Evolutionary conservation across 1,140 invertebrate species (phyloP).

Genomic region (Lasioglossum baleicum): DNA sequence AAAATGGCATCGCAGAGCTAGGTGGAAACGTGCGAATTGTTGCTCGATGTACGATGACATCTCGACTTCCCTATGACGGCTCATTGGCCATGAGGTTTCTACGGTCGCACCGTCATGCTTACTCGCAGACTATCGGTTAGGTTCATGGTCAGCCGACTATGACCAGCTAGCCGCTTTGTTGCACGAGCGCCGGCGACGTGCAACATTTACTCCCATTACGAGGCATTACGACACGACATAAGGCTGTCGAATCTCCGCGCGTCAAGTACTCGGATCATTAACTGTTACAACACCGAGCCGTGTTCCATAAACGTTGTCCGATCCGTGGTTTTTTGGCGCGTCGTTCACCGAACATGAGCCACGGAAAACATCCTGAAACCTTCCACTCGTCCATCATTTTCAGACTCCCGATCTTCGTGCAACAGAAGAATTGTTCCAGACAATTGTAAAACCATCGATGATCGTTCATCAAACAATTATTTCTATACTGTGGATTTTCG

Average conservation of each 20-base stretch:
- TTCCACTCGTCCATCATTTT: too few relatives aligned
- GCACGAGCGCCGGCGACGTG: neutral
- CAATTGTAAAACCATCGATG: too few relatives aligned
- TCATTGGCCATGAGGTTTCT: constrained; percentile 31
- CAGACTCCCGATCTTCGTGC: too few relatives aligned
- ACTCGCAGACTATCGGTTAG: constrained; percentile 12
- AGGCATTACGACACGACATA: neutral
- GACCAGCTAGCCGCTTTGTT: constrained; percentile 1
- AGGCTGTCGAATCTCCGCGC: neutral
- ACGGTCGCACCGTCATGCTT: constrained; percentile 27
- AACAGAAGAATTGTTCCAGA: too few relatives aligned
- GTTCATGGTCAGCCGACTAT: constrained; percentile 10
- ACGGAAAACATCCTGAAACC: too few relatives aligned
- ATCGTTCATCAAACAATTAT: too few relatives aligned
- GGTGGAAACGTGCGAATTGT: neutral
- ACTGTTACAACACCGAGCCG: too few relatives aligned
- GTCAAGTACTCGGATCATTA: neutral
- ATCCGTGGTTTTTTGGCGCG: too few relatives aligned
- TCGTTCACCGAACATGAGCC: too few relatives aligned
- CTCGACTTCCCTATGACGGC: constrained; percentile 5
- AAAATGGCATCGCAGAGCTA: too few relatives aligned
- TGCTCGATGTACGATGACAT: neutral
- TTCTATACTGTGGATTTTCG: too few relatives aligned
- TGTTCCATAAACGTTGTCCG: too few relatives aligned
- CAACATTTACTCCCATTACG: neutral